Base-by-base conservation (phyloP, 2,888 invertebrate genomes). In the Cantharis lateralis region DNA sequence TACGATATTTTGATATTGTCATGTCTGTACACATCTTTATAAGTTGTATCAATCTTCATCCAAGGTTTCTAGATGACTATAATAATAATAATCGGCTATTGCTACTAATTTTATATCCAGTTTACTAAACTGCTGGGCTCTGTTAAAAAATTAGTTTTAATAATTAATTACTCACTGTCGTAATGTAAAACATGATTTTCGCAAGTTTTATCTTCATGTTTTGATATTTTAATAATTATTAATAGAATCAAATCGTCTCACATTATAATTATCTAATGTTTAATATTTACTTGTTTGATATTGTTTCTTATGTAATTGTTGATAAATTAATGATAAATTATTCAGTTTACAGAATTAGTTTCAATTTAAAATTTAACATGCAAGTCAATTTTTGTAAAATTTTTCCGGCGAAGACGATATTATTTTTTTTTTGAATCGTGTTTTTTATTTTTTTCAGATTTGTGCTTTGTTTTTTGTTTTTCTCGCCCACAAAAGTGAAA, bases 361-460 rank as follows among this genome's bases (percentile, higher is more conserved):
- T 48, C 48, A 48, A 48, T 48, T n/a, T n/a, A 48, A 48, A 48
- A n/a, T 48, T 48, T n/a, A 48, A n/a, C n/a, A n/a, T 48, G 7
- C 48, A n/a, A 48, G 48, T 48, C n/a, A n/a, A 48, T 4, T 32
- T 32, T 13, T 32, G 32, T 13, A 32, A 5, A 32, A 48, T n/a
- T 48, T 48, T 48, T 48, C 1, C 32, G 32, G 13, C 32, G n/a
- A 48, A n/a, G n/a, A 48, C 5, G 5, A 48, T 13, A 13, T 66
- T 16, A 61, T 76, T 71, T 70, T 76, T 62, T 72, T 74, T 20
- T 69, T 70, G 62, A 48, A 48, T 62, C 64, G 18, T 15, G 28
- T 62, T 70, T 18, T 70, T 18, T 48, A 48, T 70, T 62, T 70
- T 15, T 70, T 72, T 72, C 62, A 63, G 48, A 62, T 63, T 72